These are phyloP conservation scores for Tamias sibiricus DNA, from an alignment of 2,113 vertebrate genomes.

Conservation along the genomic window DNA sequence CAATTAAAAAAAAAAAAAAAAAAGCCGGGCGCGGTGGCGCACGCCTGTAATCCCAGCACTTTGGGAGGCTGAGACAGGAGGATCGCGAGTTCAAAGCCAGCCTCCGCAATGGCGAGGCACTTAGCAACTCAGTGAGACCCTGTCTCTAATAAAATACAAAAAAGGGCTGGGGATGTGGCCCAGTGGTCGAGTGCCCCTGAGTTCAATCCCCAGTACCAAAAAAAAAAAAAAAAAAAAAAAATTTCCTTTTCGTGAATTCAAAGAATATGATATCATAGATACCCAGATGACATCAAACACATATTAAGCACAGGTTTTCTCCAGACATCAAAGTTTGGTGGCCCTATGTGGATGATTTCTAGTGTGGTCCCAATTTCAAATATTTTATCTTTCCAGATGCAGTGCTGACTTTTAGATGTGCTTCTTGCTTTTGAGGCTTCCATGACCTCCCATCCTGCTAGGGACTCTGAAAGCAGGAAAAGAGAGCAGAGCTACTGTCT, in stretches of 20 bases:
- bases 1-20: slow-evolving; percentile 62
- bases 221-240: slow-evolving; percentile 58
- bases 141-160: too few species aligned
- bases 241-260: slow-evolving; percentile 67
- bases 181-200: too few species aligned
- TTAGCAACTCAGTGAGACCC: too few species aligned
- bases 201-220: too few species aligned
- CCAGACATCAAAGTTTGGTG: slow-evolving; percentile 67
- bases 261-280: slow-evolving; percentile 74
- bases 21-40: too few species aligned
- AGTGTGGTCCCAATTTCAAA: slow-evolving; percentile 58
- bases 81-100: too few species aligned
- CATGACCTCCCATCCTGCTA: background rate
- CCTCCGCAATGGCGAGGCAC: too few species aligned
- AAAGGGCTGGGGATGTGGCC: too few species aligned
- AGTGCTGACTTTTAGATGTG: slow-evolving; percentile 31
- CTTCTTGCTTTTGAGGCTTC: slow-evolving; percentile 37
- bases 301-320: slow-evolving; percentile 63
- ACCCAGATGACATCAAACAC: slow-evolving; percentile 80
- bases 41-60: too few species aligned
- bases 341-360: slow-evolving; percentile 68
- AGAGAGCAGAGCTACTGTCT: background rate
- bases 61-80: too few species aligned
- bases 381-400: slow-evolving; percentile 66
- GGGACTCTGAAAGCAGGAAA: slow-evolving; percentile 26